Conservation (phyloP, 2,797 vertebrate species). For the Harpagifer antarcticus region DNA sequence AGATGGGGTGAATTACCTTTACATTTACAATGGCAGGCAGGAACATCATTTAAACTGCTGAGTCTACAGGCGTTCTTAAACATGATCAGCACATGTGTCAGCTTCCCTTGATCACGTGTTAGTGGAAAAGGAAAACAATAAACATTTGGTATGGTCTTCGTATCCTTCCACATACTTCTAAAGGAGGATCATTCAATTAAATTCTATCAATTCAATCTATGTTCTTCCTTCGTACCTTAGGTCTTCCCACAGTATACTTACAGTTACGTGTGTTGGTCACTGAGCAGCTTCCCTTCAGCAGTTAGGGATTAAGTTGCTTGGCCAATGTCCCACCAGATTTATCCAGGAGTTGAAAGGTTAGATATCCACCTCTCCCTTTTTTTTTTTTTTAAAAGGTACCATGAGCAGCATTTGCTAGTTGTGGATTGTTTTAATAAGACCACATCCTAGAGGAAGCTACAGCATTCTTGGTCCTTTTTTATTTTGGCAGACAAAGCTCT, state of each 20-base stretch:
- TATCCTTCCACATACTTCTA: too few relatives aligned
- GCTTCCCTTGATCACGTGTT: conserved; percentile 48
- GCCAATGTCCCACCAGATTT: not conserved
- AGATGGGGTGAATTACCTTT: conserved; percentile 83
- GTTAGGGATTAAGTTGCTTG: not conserved
- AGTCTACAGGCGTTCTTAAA: conserved; percentile 74
- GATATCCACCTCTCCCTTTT: not conserved
- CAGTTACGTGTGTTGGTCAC: not conserved
- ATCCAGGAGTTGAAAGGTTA: not conserved
- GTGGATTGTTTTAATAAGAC: too few relatives aligned
- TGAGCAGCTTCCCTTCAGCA: not conserved
- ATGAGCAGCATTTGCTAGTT: too few relatives aligned
- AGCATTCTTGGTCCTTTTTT: too few relatives aligned
- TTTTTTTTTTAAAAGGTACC: not conserved
- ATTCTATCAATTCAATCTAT: too few relatives aligned
- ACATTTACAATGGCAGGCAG: conserved; percentile 90
- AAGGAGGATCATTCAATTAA: too few relatives aligned
- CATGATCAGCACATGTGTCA: conserved; percentile 52
- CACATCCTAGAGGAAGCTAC: too few relatives aligned
- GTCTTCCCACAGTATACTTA: not conserved
- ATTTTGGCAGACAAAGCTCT: too few relatives aligned
- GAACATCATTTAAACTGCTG: conserved; percentile 86
- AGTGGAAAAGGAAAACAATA: conserved; percentile 41
- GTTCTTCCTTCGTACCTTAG: too few relatives aligned
- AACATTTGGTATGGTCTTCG: conserved; percentile 1